phyloP scores from a whole-genome alignment of 2,797 vertebrate species.

The Bovichtus diacanthus region DNA sequence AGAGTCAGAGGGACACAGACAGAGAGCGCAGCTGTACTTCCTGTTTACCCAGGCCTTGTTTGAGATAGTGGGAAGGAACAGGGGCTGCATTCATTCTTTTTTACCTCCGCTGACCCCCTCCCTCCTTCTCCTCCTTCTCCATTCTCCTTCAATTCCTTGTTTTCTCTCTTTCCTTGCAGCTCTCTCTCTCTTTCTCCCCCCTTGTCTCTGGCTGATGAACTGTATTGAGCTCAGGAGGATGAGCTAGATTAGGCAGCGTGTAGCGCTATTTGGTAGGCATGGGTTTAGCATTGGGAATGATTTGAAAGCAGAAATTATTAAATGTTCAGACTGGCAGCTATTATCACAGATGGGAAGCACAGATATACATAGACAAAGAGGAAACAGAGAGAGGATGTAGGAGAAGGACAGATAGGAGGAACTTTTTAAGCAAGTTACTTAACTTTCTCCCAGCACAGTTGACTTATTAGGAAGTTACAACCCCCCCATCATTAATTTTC shows the following conservation, averaged over 20 bases:
- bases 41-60: conserved; percentile 92
- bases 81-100: conserved; percentile 89
- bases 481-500: conserved; percentile 28
- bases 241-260: conserved; percentile 40
- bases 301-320: conserved; percentile 27
- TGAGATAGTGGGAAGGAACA: conserved; percentile 91
- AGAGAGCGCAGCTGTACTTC: conserved; percentile 90
- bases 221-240: conserved; percentile 48
- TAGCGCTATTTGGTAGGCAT: conserved; percentile 30
- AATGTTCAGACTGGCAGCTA: conserved; percentile 26
- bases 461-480: conserved; percentile 60
- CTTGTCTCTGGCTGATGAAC: conserved; percentile 51
- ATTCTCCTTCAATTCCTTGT: conserved; percentile 57
- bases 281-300: conserved; percentile 14
- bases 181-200: conserved; percentile 2
- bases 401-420: conserved; percentile 20
- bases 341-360: not conserved
- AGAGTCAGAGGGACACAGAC: conserved; percentile 52
- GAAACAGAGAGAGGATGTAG: conserved; percentile 12
- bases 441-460: conserved; percentile 49
- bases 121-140: conserved; percentile 43
- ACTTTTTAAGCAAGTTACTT: conserved; percentile 48
- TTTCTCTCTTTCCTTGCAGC: conserved; percentile 36
- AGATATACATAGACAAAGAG: conserved; percentile 34
- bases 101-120: conserved; percentile 74